Percentiles rank a stretch among this genome's conserved stretches.
phyloP scores from a whole-genome alignment of 2,797 vertebrate species.

The Craterocephalus amniculus region DNA sequence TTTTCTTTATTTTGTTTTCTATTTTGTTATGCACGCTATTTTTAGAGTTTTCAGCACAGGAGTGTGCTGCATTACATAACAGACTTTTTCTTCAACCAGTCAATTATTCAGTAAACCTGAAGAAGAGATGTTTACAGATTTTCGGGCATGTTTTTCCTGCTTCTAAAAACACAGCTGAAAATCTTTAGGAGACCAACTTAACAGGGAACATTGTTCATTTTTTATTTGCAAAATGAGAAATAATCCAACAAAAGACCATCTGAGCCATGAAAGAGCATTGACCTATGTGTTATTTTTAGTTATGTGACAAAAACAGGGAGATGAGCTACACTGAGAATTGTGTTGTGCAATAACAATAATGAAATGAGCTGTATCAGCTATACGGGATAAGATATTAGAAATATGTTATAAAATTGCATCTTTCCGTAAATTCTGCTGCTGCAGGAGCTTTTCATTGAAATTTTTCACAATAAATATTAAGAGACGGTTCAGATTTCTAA shows the following conservation, averaged over 20 bases:
- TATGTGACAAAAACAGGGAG: neutral
- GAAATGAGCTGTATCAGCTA: neutral
- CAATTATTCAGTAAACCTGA: neutral
- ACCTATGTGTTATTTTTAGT: no score
- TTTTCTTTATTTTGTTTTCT: neutral
- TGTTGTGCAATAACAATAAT: neutral
- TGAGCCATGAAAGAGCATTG: neutral
- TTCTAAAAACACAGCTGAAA: no score
- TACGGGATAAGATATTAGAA: neutral
- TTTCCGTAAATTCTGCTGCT: no score
- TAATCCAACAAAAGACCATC: neutral
- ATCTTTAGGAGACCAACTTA: no score
- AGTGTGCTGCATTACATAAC: neutral
- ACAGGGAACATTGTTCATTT: neutral
- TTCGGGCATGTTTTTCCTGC: no score
- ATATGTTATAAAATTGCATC: no score
- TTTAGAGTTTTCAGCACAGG: conserved; percentile 18
- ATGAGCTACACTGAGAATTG: neutral
- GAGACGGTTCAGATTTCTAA: neutral
- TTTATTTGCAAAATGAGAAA: neutral
- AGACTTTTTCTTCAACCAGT: conserved; percentile 3
- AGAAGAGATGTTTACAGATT: neutral
- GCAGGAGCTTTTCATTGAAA: neutral
- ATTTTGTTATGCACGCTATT: conserved; percentile 28
- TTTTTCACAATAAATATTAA: neutral